Evolutionary conservation across 2,888 invertebrate species (phyloP).

Genomic region (Coenonympha glycerion): DNA sequence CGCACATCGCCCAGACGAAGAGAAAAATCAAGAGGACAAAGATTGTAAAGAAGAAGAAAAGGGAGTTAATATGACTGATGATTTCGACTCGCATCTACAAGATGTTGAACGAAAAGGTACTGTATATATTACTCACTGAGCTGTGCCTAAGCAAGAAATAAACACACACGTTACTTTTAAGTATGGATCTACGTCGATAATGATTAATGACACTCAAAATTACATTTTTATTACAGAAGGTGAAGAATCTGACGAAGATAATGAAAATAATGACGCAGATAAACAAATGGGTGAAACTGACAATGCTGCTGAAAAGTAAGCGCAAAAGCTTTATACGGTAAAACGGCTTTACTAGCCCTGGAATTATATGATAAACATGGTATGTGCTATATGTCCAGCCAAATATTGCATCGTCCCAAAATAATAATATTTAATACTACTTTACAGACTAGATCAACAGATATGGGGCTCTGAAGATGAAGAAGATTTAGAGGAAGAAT

Average conservation of each 20-base stretch:
- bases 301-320: constrained; percentile 85
- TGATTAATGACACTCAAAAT: too few relatives aligned
- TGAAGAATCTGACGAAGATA: constrained; percentile 78
- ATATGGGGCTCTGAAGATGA: constrained; percentile 92
- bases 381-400: too few relatives aligned
- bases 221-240: constrained; percentile 55
- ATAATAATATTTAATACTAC: too few relatives aligned
- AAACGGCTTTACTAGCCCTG: background rate
- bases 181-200: too few relatives aligned
- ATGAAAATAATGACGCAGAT: constrained; percentile 88
- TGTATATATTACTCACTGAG: too few relatives aligned
- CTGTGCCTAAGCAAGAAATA: too few relatives aligned
- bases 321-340: background rate
- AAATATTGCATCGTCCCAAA: too few relatives aligned
- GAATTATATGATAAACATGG: too few relatives aligned
- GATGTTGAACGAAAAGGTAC: constrained; percentile 81
- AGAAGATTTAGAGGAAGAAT: constrained; percentile 77
- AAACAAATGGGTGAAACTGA: constrained; percentile 98
- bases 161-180: too few relatives aligned
- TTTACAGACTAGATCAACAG: constrained; percentile 79
- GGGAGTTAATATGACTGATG: constrained; percentile 96
- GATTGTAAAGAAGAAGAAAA: constrained; percentile 92
- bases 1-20: constrained; percentile 85
- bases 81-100: constrained; percentile 92
- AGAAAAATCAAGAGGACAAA: constrained; percentile 83